phyloP scores from a whole-genome alignment of 2,113 vertebrate species.

The Muscicapa adusta region DNA sequence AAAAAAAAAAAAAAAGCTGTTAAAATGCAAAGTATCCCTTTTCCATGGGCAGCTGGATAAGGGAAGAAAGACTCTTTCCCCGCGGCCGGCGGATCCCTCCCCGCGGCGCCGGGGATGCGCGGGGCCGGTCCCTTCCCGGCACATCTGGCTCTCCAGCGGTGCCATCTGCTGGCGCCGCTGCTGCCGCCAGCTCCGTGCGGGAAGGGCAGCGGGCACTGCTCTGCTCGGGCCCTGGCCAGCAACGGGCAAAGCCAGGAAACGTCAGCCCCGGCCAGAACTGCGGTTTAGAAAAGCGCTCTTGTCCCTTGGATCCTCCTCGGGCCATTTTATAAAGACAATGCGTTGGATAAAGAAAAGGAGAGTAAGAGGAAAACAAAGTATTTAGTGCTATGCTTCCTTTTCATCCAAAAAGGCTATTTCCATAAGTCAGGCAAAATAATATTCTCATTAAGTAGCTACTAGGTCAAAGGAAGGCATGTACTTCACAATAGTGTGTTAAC shows the following conservation, averaged over 20 bases:
- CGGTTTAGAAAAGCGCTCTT: neutral
- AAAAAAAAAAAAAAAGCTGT: too few relatives aligned
- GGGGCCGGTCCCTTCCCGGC: neutral
- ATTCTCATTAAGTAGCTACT: neutral
- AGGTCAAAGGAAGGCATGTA: neutral
- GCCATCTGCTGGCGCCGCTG: constrained; percentile 67
- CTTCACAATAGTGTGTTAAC: fast-evolving
- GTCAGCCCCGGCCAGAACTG: neutral
- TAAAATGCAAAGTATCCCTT: neutral
- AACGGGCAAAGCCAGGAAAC: neutral
- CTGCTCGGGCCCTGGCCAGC: neutral
- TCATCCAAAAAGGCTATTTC: neutral
- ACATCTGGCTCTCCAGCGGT: constrained; percentile 36
- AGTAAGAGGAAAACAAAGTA: neutral
- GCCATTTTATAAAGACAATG: neutral
- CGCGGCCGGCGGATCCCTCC: fast-evolving
- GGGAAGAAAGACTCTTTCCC: fast-evolving
- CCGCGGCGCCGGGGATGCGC: fast-evolving
- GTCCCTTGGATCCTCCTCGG: neutral
- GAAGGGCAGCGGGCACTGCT: neutral
- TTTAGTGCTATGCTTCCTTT: neutral
- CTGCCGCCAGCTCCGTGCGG: neutral
- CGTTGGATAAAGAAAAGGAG: neutral
- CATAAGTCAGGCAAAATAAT: neutral
- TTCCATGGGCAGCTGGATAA: neutral